Evolutionary conservation across 2,888 invertebrate species (phyloP).

Genomic region (Fragum whitleyi): DNA sequence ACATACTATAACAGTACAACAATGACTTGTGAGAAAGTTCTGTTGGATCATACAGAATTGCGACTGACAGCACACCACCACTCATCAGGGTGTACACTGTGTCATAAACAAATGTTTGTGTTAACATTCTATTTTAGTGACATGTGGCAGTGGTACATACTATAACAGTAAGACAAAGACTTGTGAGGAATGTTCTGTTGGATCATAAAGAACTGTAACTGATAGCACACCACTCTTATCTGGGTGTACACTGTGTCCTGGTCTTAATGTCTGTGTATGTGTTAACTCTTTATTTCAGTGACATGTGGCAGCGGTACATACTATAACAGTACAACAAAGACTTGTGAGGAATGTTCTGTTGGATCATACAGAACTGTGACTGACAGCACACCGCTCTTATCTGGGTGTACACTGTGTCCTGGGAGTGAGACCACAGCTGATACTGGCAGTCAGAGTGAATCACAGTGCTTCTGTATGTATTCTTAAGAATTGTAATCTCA

Average conservation of each 20-base stretch:
- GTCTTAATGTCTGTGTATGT: constrained; percentile 49
- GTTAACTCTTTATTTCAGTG: constrained; percentile 29
- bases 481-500: neutral
- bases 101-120: constrained; percentile 51
- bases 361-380: constrained; percentile 44
- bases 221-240: constrained; percentile 32
- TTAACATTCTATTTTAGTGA: constrained; percentile 28
- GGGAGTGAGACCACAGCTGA: constrained; percentile 57
- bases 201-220: constrained; percentile 39
- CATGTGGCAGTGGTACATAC: constrained; percentile 53
- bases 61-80: constrained; percentile 2
- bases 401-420: constrained; percentile 45
- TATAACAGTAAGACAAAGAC: constrained; percentile 16
- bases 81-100: constrained; percentile 45
- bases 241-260: constrained; percentile 45
- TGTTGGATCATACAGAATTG: constrained; percentile 41
- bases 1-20: constrained; percentile 34
- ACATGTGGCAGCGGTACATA: constrained; percentile 53
- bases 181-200: constrained; percentile 45
- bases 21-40: constrained; percentile 27
- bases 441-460: constrained; percentile 27
- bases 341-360: constrained; percentile 38
- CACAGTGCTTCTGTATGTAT: constrained; percentile 48
- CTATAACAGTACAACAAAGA: constrained; percentile 24
- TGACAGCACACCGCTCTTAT: constrained; percentile 17